phyloP scores from a whole-genome alignment of 2,797 vertebrate species.

The Enteromius paludinosus region DNA sequence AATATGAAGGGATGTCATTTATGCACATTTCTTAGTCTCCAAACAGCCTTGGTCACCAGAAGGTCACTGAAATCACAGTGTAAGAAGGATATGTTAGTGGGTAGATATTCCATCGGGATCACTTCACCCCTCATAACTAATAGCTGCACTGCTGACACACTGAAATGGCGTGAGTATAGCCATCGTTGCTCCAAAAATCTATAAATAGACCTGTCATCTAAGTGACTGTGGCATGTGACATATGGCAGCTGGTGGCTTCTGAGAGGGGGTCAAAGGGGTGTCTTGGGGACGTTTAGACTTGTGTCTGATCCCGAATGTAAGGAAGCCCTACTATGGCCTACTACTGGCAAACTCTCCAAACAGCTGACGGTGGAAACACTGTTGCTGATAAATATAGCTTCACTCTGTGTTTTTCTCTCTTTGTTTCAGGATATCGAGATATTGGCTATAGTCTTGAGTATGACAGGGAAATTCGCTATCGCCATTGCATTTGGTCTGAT shows the following conservation, averaged over 20 bases:
- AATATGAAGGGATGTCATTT: neutral
- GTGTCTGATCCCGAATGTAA: slow-evolving; percentile 22
- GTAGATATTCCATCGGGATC: slow-evolving; percentile 33
- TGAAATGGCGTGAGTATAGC: neutral
- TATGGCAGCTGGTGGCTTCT: slow-evolving; percentile 30
- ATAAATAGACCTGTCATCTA: slow-evolving; percentile 40
- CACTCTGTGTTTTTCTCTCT: slow-evolving; percentile 28
- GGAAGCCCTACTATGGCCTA: slow-evolving; percentile 16
- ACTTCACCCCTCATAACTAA: slow-evolving; percentile 16
- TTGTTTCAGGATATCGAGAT: slow-evolving; percentile 70
- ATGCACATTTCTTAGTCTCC: neutral
- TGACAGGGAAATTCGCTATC: slow-evolving; percentile 90
- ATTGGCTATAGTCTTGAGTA: slow-evolving; percentile 78
- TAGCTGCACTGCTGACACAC: slow-evolving; percentile 21
- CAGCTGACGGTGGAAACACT: slow-evolving; percentile 19
- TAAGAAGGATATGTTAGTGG: neutral
- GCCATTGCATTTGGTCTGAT: slow-evolving; percentile 90
- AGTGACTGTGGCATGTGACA: slow-evolving; percentile 13
- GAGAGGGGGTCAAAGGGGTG: neutral
- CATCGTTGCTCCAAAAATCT: slow-evolving; percentile 3
- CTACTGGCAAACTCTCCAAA: slow-evolving; percentile 9
- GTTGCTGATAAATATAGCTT: slow-evolving; percentile 11
- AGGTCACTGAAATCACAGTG: neutral
- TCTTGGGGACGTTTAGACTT: slow-evolving; percentile 17
- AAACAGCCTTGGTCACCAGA: neutral